A percentile compares a stretch with the other conserved stretches of the same genome.
Evolutionary conservation across 2,888 invertebrate species (phyloP).

Genomic region (Allolobophora icterica): DNA sequence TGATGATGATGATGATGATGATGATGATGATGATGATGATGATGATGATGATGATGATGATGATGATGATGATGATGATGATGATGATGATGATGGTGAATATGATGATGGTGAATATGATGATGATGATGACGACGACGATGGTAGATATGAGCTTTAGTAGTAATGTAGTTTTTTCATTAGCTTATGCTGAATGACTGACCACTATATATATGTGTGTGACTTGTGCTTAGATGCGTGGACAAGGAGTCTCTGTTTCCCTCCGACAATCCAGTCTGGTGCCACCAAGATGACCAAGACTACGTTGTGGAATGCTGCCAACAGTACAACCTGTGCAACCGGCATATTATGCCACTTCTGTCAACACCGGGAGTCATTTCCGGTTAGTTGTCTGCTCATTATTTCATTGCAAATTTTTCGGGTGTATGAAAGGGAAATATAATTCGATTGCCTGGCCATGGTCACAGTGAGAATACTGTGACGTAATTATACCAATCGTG

Average conservation of each 20-base stretch:
- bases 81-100: no score
- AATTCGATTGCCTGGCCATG: no score
- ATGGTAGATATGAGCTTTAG: no score
- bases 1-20: no score
- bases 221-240: not conserved
- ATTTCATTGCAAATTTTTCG: not conserved
- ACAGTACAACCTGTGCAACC: not conserved
- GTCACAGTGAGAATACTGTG: no score
- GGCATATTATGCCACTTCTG: not conserved
- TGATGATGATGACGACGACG: no score
- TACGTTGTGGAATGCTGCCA: not conserved
- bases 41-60: no score
- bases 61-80: no score
- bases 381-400: not conserved
- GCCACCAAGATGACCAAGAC: not conserved
- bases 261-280: not conserved
- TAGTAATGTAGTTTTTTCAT: not conserved
- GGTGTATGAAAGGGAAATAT: no score
- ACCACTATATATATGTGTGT: not conserved
- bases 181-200: not conserved
- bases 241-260: not conserved
- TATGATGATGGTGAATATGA: no score
- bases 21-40: no score
- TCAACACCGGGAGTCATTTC: not conserved
- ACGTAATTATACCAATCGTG: no score